Percentiles rank a stretch among this genome's conserved stretches.
Evolutionary conservation across 2,797 vertebrate species (phyloP).

Genomic region (Huso huso): DNA sequence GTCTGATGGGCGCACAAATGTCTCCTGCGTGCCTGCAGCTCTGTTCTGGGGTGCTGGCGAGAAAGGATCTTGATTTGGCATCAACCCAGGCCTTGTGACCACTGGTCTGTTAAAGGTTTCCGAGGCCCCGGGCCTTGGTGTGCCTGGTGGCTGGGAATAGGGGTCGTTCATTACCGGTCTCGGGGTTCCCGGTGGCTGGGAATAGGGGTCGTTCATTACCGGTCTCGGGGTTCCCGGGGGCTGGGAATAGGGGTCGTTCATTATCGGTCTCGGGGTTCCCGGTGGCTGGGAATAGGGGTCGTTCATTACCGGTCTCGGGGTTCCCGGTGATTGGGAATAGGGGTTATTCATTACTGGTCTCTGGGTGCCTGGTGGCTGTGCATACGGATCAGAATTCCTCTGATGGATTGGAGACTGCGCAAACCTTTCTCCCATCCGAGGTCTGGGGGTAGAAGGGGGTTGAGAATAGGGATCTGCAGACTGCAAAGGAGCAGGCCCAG

Average conservation of each 20-base stretch:
- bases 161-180: too few relatives aligned
- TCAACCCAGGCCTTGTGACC: slow-evolving; percentile 55
- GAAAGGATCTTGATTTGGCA: slow-evolving; percentile 75
- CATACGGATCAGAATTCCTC: slow-evolving; percentile 74
- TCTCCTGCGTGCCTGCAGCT: slow-evolving; percentile 52
- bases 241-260: too few relatives aligned
- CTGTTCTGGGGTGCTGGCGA: slow-evolving; percentile 62
- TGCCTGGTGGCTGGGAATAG: slow-evolving; percentile 32
- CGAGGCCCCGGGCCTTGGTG: slow-evolving; percentile 64
- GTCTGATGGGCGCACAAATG: slow-evolving; percentile 63
- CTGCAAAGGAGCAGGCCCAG: slow-evolving; percentile 50
- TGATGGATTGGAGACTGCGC: slow-evolving; percentile 67
- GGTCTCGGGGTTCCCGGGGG: too few relatives aligned
- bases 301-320: too few relatives aligned
- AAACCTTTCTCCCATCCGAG: slow-evolving; percentile 69
- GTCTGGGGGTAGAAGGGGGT: slow-evolving; percentile 46
- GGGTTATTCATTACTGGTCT: slow-evolving; percentile 44
- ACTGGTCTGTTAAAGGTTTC: slow-evolving; percentile 65
- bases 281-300: too few relatives aligned
- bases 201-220: too few relatives aligned
- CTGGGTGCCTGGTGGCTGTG: slow-evolving; percentile 66
- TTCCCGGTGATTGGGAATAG: too few relatives aligned
- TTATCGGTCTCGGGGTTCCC: too few relatives aligned
- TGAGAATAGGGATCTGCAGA: too few relatives aligned
- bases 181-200: too few relatives aligned